These are phyloP conservation scores for Falco naumanni DNA, from an alignment of 2,797 vertebrate species.

Conservation along the genomic window DNA sequence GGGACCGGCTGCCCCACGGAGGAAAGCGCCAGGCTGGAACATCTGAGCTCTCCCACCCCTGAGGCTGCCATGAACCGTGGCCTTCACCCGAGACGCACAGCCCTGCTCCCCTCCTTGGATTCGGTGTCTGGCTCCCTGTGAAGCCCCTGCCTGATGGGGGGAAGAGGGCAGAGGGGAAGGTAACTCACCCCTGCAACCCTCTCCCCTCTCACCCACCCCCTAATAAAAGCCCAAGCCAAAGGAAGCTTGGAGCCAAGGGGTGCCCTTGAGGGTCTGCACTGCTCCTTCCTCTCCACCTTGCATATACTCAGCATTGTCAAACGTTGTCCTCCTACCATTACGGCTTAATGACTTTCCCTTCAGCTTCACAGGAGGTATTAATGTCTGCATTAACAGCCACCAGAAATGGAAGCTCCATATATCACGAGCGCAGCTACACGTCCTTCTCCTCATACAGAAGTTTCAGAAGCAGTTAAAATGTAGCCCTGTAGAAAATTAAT, in stretches of 20 bases:
- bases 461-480: conserved; percentile 57
- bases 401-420: conserved; percentile 45
- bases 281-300: not conserved
- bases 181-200: rapidly evolving
- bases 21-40: not conserved
- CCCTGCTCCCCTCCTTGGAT: not conserved
- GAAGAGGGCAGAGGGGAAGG: not conserved
- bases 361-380: conserved; percentile 43
- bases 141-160: not conserved
- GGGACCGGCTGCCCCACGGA: rapidly evolving
- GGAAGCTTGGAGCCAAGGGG: not conserved
- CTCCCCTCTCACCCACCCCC: not conserved
- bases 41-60: not conserved
- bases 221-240: not conserved
- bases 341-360: conserved; percentile 48
- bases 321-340: conserved; percentile 41
- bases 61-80: not conserved
- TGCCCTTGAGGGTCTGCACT: not conserved
- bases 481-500: conserved; percentile 52
- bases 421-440: not conserved
- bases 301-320: not conserved
- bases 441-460: conserved; percentile 17
- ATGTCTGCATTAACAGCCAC: conserved; percentile 55
- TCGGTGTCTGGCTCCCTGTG: not conserved
- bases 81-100: not conserved